Base-by-base conservation (phyloP, 2,888 invertebrate species). In the Cepaea hortensis region DNA sequence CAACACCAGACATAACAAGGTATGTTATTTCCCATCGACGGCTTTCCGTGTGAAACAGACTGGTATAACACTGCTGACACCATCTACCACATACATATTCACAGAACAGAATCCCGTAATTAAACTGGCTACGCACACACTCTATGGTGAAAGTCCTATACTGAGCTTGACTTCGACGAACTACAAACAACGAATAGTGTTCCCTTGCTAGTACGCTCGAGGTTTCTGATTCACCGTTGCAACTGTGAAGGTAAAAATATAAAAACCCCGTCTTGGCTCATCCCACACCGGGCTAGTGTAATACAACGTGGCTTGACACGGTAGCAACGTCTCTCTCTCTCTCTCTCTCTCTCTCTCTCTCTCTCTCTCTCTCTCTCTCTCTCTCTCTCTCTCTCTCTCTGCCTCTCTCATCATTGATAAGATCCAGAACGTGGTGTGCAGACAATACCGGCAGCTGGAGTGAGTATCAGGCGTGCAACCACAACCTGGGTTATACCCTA, bases 291-390 rank as follows among this genome's bases (percentile, higher is more conserved):
- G 18, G 68, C 68, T 20, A 15, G 68, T 15, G n/a, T 15, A 68
- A 68, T 68, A 68, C 68, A n/a, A 0, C 70, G 15, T 55, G 48
- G n/a, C n/a, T 55, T 72, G 73, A 4, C 75, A 73, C 55, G 73
- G 23, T 84, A 73, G 23, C 75, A 72, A 18, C 15, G 20, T 84
- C 62, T 76, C 76, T 84, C 65, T 77, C 76, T 84, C 50, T 77
- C 18, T 84, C 62, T 84, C 76, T 84, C 61, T 62, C n/a, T 62
- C 65, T 76, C 75, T 84, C 75, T 75, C 62, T 48, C 11, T 61
- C 75, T 76, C 62, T 79, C 20, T n/a, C 9, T 48, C 61, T 55
- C 79, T 61, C n/a, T 79, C 79, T 79, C 6, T 79, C 61, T 79
- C 61, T 79, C 20, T n/a, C 55, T 61, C 79, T 55, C 18, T 20